phyloP scores from a whole-genome alignment of 2,797 vertebrate species.

The Amniataba percoides region DNA sequence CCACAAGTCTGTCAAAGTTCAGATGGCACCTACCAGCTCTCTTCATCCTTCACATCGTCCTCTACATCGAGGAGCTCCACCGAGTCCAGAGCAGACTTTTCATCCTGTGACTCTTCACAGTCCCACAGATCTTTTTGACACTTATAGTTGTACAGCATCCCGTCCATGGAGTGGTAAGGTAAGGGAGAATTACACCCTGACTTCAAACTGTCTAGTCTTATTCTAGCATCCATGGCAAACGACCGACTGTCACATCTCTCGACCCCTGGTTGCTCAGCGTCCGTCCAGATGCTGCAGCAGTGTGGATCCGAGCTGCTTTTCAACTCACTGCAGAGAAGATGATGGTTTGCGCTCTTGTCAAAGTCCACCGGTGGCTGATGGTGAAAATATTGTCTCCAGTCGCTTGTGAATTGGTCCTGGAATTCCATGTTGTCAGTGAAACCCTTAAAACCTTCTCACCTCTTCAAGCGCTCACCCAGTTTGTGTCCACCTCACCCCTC shows the following conservation, averaged over 20 bases:
- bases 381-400: slow-evolving; percentile 41
- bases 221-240: slow-evolving; percentile 70
- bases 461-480: slow-evolving; percentile 4
- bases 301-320: slow-evolving; percentile 35
- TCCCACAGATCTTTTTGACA: slow-evolving; percentile 51
- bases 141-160: slow-evolving; percentile 29
- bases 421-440: slow-evolving; percentile 60
- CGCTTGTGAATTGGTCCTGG: slow-evolving; percentile 29
- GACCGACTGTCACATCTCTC: slow-evolving; percentile 45
- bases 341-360: slow-evolving; percentile 15
- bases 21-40: slow-evolving; percentile 75
- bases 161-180: slow-evolving; percentile 3
- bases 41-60: slow-evolving; percentile 66
- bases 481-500: neutral
- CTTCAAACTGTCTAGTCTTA: slow-evolving; percentile 69
- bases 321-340: slow-evolving; percentile 25
- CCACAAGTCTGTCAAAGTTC: slow-evolving; percentile 3
- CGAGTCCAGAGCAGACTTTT: slow-evolving; percentile 72
- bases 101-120: slow-evolving; percentile 35
- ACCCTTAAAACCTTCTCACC: slow-evolving; percentile 16
- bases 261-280: slow-evolving; percentile 17
- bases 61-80: slow-evolving; percentile 77
- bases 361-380: slow-evolving; percentile 23
- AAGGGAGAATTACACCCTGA: slow-evolving; percentile 50
- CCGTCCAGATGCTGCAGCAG: slow-evolving; percentile 47